Conservation (phyloP, 2,113 vertebrate genomes). For the Argyrosomus japonicus region DNA sequence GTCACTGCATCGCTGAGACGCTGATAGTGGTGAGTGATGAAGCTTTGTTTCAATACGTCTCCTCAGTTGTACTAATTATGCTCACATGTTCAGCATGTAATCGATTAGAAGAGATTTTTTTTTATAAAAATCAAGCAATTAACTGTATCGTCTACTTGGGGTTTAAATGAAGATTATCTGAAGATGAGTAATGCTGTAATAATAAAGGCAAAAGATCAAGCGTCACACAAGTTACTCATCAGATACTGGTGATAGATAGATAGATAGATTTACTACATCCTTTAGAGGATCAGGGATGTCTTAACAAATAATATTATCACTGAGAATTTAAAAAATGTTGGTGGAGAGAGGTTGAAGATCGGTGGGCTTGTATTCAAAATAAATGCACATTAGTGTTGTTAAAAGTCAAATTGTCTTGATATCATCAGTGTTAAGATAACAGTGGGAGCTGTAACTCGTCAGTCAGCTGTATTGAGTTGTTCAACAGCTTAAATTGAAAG, state of each 20-base stretch:
- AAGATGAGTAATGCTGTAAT: not conserved
- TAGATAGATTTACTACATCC: not conserved
- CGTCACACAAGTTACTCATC: no score
- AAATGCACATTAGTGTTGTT: not conserved
- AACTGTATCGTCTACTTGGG: not conserved
- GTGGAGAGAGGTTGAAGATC: not conserved
- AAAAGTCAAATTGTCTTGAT: no score
- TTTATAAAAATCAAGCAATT: not conserved
- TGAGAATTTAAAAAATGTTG: not conserved
- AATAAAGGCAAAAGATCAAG: not conserved
- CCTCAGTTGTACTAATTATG: not conserved
- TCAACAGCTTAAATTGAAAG: not conserved
- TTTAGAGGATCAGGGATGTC: not conserved
- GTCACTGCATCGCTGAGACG: not conserved
- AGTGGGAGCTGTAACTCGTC: not conserved
- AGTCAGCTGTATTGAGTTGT: not conserved
- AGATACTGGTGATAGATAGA: no score
- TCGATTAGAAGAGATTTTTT: not conserved
- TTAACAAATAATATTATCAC: not conserved
- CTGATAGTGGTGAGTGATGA: slow-evolving; percentile 54
- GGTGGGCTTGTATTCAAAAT: not conserved
- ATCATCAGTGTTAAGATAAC: not conserved
- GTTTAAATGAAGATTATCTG: not conserved
- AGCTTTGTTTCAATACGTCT: not conserved
- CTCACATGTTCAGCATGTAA: not conserved